A percentile compares a stretch with the other conserved stretches of the same genome.
Conservation (phyloP, 2,797 vertebrate species). For the Xenops minutus region DNA sequence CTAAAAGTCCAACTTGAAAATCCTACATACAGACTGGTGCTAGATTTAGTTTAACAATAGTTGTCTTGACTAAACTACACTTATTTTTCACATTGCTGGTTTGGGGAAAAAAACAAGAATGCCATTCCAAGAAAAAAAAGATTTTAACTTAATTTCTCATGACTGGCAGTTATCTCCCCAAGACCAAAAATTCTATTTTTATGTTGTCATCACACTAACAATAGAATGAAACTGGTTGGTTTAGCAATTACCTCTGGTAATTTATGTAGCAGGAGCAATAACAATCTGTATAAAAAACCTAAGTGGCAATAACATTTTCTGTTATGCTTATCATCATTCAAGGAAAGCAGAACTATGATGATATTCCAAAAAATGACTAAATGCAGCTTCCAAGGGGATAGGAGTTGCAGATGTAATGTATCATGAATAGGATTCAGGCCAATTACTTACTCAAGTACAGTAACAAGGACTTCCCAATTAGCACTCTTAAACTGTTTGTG, state of each 20-base stretch:
- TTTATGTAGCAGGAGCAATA: not conserved
- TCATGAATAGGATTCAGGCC: not conserved
- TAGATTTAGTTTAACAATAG: not conserved
- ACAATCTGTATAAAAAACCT: not conserved
- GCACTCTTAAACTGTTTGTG: not conserved
- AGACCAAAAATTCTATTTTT: not conserved
- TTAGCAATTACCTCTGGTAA: not conserved
- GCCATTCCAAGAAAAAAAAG: not conserved
- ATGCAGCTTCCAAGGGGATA: not conserved
- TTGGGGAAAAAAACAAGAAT: not conserved
- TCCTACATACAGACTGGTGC: not conserved
- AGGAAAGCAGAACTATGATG: not conserved
- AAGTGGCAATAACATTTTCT: not conserved
- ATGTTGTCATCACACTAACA: not conserved
- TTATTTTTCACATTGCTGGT: not conserved
- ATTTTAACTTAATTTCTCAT: rapidly evolving
- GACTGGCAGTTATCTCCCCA: not conserved
- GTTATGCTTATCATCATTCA: not conserved
- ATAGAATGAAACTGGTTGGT: not conserved
- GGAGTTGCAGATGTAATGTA: not conserved
- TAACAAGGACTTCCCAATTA: not conserved
- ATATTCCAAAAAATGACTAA: not conserved
- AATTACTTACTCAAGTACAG: not conserved
- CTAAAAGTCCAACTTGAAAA: not conserved
- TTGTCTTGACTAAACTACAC: not conserved